Evolutionary conservation across 2,113 vertebrate genomes (phyloP), one percentile per base, ranked within the genome.

Genomic region (Oreochromis spilurus): DNA sequence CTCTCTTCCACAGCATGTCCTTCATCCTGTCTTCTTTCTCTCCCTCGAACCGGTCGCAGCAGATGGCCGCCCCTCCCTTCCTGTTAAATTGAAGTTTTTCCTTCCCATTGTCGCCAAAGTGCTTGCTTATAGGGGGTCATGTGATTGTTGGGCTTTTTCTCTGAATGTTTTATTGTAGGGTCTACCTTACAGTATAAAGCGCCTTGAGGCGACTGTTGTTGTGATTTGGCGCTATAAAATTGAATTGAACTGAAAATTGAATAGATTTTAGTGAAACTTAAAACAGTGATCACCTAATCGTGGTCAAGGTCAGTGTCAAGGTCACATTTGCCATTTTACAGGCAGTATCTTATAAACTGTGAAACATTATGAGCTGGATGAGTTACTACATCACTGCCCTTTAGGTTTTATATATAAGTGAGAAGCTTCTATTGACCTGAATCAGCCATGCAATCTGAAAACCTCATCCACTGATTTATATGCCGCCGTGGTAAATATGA

Each of bases 341-440:
- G 9, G 70, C 70, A 48, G 24, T 48, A 48, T 48, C 4, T 48
- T 48, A 29, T 19, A 48, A 75, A 75, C 19, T 75, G 70, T 48
- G 67, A 48, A 48, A 17, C 8, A 29, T 72, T 34, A 36, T 45
- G 40, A 48, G 40, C 40, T 6, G 24, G 24, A 45, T 29, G 24
- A 75, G 40, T 7, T 48, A 48, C 8, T 26, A 48, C 14, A 16
- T 11, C 14, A 48, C 40, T 75, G 40, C 16, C 24, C 8, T 48
- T 72, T 45, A 10, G 67, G 14, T 50, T 50, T 62, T 62, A 50
- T 50, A 48, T 26, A 50, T 17, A 3, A 7, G 31, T 62, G 58
- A 62, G 58, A 31, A 36, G 31, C 31, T 62, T 62, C 31, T 62
- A 62, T 62, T 62, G 58, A 62, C 58, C 58, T 36, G 58, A 29